phyloP scores from a whole-genome alignment of 2,113 vertebrate species.

The Clarias gariepinus region DNA sequence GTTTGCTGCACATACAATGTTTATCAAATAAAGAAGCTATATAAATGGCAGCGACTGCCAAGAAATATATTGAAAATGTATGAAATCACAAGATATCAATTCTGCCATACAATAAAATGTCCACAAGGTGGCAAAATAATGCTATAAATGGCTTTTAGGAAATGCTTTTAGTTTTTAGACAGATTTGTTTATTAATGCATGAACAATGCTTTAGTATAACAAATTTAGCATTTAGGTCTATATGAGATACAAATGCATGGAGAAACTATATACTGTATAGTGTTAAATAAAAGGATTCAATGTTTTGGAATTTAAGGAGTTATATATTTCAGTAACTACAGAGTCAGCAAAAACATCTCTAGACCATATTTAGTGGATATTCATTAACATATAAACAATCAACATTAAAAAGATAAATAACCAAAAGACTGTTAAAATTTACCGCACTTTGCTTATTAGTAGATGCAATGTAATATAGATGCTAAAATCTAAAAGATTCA shows the following conservation, averaged over 20 bases:
- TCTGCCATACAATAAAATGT: background rate
- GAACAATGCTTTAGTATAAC: too few species aligned
- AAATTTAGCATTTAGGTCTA: background rate
- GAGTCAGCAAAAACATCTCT: background rate
- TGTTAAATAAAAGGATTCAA: background rate
- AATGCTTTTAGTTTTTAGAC: background rate
- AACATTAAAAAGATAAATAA: background rate
- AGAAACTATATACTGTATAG: background rate
- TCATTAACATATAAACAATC: background rate
- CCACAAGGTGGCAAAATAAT: conserved; percentile 16
- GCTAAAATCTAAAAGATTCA: background rate
- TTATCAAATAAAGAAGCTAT: background rate
- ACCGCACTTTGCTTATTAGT: background rate
- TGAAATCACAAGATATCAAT: background rate
- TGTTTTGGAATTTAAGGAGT: background rate
- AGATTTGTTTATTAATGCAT: background rate
- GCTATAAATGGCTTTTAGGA: background rate
- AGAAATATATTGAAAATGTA: background rate
- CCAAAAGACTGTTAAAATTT: background rate
- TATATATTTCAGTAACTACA: background rate
- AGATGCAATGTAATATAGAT: background rate
- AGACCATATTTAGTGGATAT: background rate
- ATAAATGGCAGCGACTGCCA: background rate
- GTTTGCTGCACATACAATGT: background rate
- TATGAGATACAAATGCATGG: background rate